Percentiles rank a stretch among this genome's conserved stretches.
These are phyloP conservation scores for Ceratitis capitata DNA, from an alignment of 1,140 invertebrate genomes.

Conservation along the genomic window DNA sequence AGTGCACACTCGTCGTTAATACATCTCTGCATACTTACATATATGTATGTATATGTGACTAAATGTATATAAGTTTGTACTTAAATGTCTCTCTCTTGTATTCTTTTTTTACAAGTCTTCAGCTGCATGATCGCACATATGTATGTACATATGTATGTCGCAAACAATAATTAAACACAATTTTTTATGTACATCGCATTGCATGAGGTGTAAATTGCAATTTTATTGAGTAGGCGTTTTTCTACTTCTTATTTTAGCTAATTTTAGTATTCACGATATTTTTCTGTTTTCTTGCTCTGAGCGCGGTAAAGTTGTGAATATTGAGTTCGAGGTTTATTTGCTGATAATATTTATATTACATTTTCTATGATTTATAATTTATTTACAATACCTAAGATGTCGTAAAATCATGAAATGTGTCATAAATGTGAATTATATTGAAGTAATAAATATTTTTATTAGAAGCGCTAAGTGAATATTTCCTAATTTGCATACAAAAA, in stretches of 20 bases:
- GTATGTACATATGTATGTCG: background rate
- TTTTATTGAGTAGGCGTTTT: slow-evolving; percentile 9
- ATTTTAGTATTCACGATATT: background rate
- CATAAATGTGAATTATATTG: no score
- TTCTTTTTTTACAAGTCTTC: background rate
- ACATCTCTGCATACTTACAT: background rate
- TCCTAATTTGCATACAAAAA: no score
- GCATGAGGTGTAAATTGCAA: slow-evolving; percentile 30
- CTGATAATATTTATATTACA: background rate
- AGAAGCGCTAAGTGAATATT: no score
- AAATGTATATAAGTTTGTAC: background rate
- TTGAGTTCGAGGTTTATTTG: background rate
- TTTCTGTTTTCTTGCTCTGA: no score
- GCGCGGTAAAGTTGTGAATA: background rate
- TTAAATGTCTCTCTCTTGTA: background rate
- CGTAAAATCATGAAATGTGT: no score
- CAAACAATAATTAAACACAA: slow-evolving; percentile 9
- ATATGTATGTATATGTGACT: background rate
- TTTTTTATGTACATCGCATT: background rate
- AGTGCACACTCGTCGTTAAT: no score
- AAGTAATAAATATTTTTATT: no score
- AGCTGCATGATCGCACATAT: background rate
- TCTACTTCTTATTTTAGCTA: background rate
- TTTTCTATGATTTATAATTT: no score
- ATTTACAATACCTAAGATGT: no score